Percentiles rank a stretch among this genome's conserved stretches.
phyloP scores from a whole-genome alignment of 2,797 vertebrate genomes.

The Kryptolebias ocellatus region DNA sequence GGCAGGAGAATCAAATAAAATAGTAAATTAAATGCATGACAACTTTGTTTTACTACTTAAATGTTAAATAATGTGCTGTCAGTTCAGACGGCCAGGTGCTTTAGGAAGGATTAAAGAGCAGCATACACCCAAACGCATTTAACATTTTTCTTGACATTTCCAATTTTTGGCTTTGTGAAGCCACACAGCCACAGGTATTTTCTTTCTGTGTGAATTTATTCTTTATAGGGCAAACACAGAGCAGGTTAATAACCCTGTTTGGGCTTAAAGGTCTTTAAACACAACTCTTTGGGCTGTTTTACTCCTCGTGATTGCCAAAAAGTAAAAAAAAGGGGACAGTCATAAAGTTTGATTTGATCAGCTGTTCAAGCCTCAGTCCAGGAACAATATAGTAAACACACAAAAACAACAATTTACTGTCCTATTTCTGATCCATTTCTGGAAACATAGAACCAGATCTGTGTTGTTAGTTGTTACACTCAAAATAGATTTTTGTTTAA shows the following conservation, averaged over 20 bases:
- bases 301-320: neutral
- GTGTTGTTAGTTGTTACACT: too few species aligned
- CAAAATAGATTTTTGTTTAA: too few species aligned
- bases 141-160: neutral
- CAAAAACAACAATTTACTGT: too few species aligned
- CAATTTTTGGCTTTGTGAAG: neutral
- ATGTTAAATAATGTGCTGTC: slow-evolving; percentile 17
- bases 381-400: too few species aligned
- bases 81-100: neutral
- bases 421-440: too few species aligned
- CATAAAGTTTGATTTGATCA: neutral
- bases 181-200: neutral
- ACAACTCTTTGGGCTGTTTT: slow-evolving; percentile 5
- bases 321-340: neutral
- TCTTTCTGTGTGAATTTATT: slow-evolving; percentile 11
- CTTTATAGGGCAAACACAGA: slow-evolving; percentile 21
- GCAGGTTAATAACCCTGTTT: slow-evolving; percentile 16
- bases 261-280: neutral
- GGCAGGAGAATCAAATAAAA: slow-evolving; percentile 25
- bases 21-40: slow-evolving; percentile 8
- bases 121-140: neutral
- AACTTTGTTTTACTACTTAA: slow-evolving; percentile 8
- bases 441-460: too few species aligned
- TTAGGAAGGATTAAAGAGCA: neutral
- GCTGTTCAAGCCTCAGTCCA: neutral